Base-by-base conservation (phyloP, 2,888 invertebrate species). In the Baronia brevicornis region DNA sequence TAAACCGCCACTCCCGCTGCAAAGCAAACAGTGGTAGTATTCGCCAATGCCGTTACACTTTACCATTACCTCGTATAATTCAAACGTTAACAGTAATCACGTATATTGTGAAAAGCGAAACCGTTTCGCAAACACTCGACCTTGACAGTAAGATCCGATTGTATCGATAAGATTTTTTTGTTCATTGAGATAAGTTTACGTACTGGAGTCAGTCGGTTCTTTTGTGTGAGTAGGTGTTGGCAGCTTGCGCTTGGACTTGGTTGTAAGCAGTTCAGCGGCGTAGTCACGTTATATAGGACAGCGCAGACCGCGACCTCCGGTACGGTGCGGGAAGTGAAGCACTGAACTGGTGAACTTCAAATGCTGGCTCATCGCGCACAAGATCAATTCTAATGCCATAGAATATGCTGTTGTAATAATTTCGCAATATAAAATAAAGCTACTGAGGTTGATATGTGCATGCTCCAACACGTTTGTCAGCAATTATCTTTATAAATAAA, bases 261-360 rank as follows among this genome's bases (percentile, higher is more conserved):
- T 69, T 64, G 75, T 78, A 78, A 71, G 70, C 68, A 56, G 55
- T 67, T 59, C 61, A 51, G 59, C 65, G 55, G 60, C 54, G 65
- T 54, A 60, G 53, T 60, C 66, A 59, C 60, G 70, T 78, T 80
- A 78, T 82, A 82, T 82, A 82, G 82, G 75, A 68, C 78, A 78
- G 57, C 35, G 43, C 33, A 42, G 36, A 48, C 56, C 48, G 55
- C 70, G 79, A 77, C 79, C 79, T 79, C 74, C 69, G 70, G 47
- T 54, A 54, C 58, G 55, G 41, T 28, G 52, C 68, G 69, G 72
- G 70, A 70, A 70, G 60, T 65, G 37, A 30, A 27, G 35, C 39
- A 18, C 26, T 24, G 29, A 30, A 26, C 22, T 24, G 14, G n/a
- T n/a, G n/a, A n/a, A n/a, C n/a, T n/a, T n/a, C n/a, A n/a, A n/a